Percentiles rank a stretch among this genome's conserved stretches.
These are phyloP conservation scores for Bungarus multicinctus DNA, from an alignment of 2,113 vertebrate genomes.

Conservation along the genomic window DNA sequence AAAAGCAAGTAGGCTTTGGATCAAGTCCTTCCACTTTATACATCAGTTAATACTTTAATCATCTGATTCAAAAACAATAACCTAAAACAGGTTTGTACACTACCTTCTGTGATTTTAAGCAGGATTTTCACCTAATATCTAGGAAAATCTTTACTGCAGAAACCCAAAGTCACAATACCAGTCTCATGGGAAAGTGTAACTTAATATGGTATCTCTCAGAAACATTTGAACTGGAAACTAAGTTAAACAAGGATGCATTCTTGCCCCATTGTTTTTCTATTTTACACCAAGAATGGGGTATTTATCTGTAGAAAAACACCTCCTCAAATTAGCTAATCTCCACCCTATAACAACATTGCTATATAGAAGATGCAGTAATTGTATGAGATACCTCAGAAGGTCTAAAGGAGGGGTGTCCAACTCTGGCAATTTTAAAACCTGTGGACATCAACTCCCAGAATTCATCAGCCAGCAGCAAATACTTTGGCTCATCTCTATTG, in stretches of 20 bases:
- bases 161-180: neutral
- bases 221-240: neutral
- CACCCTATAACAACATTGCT: neutral
- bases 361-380: neutral
- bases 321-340: neutral
- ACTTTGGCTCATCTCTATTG: neutral
- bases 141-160: neutral
- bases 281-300: neutral
- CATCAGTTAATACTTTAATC: neutral
- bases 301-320: neutral
- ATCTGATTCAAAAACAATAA: neutral
- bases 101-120: neutral
- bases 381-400: neutral
- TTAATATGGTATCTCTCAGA: neutral
- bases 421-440: neutral
- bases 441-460: neutral
- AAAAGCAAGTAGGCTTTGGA: neutral
- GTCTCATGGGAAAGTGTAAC: neutral
- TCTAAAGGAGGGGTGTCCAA: neutral
- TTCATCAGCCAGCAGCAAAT: neutral
- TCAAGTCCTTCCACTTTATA: neutral
- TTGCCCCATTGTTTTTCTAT: neutral
- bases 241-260: neutral
- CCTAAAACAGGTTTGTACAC: neutral
- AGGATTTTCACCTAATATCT: neutral